Base-by-base conservation (phyloP, 1,140 invertebrate species). In the Philopotamus ludificatus region DNA sequence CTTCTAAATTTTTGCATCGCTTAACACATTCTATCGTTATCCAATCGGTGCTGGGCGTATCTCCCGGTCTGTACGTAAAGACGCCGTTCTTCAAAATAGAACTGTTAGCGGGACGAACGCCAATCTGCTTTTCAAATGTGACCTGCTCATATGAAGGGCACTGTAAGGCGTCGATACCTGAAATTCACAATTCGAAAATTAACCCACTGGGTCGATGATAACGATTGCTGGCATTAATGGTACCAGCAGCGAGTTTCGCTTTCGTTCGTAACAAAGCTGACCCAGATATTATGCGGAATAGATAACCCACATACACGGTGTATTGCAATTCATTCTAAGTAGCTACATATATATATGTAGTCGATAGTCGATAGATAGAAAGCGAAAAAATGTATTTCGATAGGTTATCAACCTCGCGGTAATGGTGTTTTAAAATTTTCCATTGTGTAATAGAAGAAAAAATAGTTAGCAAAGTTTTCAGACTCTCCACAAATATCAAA, bases 21-120 rank as follows among this genome's bases (percentile, higher is more conserved):
- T 22, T 77, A 72, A 50, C 77, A 77, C 71, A 72, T 76, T 44
- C 78, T 74, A 57, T 72, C 72, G 18, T 71, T 63, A 64, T 77
- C 78, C 68, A 70, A 25, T 21, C 15, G 8, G 20, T 44, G 12
- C 39, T 45, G 3, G 64, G 42, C 1, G 23, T 42, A 20, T 70
- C 64, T 20, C 64, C 59, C 10, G n/a, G 23, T 44, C 64, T 15
- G 10, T 60, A 25, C 12, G 62, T 55, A 28, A 70, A 70, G 10
- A 70, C 49, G 0, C 57, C 57, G 21, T 65, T 55, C 0, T 12
- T 23, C 1, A 57, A 23, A 15, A 47, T 23, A 26, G 50, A 47
- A 4, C 45, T 23, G 10, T 53, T 59, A 16, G 45, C 12, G 1
- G 65, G 65, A 47, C 62, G 23, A 1, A 63, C 55, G 3, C 57